Evolutionary conservation across 2,888 invertebrate genomes (phyloP), one percentile per base, ranked within the genome.

Genomic region (Rhagonycha lutea): DNA sequence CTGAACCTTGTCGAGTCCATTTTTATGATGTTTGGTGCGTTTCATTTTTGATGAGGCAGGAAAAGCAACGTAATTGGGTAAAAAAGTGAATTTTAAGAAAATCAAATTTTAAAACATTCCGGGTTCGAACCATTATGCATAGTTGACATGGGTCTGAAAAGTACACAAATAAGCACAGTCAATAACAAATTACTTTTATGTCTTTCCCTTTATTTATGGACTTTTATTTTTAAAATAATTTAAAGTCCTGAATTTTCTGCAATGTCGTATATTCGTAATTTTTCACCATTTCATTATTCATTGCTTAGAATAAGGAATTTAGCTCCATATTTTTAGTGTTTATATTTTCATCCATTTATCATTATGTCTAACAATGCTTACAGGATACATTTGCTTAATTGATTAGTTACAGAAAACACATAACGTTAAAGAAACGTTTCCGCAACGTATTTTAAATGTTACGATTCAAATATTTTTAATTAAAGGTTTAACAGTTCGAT

Each of bases 141-240:
- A 65, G 63, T 23, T 65, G 63, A 65, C 63, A 65, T 24, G 63
- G 63, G 63, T 65, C 63, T 24, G 63, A 65, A 65, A 63, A 65
- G 26, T 65, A 65, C n/a, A 65, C 63, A 65, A 65, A 65, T 26
- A 65, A n/a, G 26, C 63, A 18, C n/a, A 65, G 26, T 65, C 63
- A 26, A 65, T 65, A 65, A 23, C 63, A 26, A 65, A 65, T 65
- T 65, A 65, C 47, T 47, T 47, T 47, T 47, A 47, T 47, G 47
- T 47, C 47, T 47, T 47, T 47, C n/a, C 47, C 7, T 47, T 47
- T 47, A 47, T 47, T 47, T 47, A 47, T 47, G 47, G 47, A 47
- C 47, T 7, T 47, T 47, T 47, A 47, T 47, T 47, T 47, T 47
- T 47, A n/a, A 47, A 47, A 47, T 47, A 47, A 47, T 47, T 47